A percentile compares a stretch with the other conserved stretches of the same genome.
Conservation (phyloP, 2,797 vertebrate species). For the Oryzias sinensis region DNA sequence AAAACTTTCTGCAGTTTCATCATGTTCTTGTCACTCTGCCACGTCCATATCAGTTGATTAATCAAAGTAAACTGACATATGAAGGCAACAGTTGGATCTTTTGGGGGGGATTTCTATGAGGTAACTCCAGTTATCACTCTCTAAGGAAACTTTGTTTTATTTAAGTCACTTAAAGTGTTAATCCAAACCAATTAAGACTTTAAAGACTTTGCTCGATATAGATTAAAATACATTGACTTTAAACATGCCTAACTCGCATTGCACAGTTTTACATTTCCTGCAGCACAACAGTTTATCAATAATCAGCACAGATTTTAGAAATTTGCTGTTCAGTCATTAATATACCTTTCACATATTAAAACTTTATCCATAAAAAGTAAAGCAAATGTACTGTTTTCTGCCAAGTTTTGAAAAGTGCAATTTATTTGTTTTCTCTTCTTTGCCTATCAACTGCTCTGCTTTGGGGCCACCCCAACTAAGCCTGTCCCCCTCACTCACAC, state of each 20-base stretch:
- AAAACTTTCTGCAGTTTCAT: constrained; percentile 53
- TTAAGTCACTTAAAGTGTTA: constrained; percentile 18
- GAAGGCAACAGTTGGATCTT: constrained; percentile 35
- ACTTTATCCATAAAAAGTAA: too few species aligned
- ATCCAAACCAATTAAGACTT: constrained; percentile 12
- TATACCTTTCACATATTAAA: too few species aligned
- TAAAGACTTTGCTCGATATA: constrained; percentile 30
- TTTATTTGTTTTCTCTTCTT: too few species aligned
- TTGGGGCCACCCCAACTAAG: too few species aligned
- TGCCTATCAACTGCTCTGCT: too few species aligned
- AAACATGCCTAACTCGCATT: constrained; percentile 1
- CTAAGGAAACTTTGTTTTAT: constrained; percentile 14
- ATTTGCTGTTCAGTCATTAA: too few species aligned
- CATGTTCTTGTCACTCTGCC: constrained; percentile 47
- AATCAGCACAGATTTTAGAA: too few species aligned
- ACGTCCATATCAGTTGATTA: constrained; percentile 63
- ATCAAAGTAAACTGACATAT: constrained; percentile 42
- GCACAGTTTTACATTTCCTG: too few species aligned
- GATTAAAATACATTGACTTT: constrained; percentile 16
- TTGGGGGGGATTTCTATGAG: constrained; percentile 17
- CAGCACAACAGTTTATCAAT: too few species aligned
- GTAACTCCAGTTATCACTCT: constrained; percentile 3
- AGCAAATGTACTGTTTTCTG: too few species aligned
- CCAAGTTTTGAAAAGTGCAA: too few species aligned
- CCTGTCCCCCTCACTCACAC: too few species aligned